These are phyloP conservation scores for Orthonevra nobilis DNA, from an alignment of 2,888 invertebrate genomes.

Conservation along the genomic window DNA sequence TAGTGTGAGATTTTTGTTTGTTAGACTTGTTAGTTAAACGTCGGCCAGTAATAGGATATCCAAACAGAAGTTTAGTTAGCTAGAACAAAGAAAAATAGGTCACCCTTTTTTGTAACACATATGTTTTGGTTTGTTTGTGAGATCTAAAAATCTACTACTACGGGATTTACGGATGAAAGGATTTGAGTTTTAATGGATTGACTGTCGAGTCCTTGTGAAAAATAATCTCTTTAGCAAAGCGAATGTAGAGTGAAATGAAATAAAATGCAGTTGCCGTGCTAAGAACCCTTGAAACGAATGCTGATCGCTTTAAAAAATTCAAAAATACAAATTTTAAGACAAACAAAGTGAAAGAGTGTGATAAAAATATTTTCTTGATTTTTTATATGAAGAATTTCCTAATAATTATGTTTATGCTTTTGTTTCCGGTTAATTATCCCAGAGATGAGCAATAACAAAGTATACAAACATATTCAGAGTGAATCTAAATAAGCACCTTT, in stretches of 20 bases:
- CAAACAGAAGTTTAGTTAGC: conserved; percentile 58
- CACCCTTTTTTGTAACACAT: conserved; percentile 9
- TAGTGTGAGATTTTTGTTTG: conserved; percentile 47
- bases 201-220: background rate
- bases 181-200: background rate
- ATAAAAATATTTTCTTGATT: background rate
- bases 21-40: conserved; percentile 45
- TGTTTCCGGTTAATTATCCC: no score
- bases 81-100: conserved; percentile 52
- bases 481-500: no score
- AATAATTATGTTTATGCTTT: no score
- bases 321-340: no score
- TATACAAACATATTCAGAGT: no score
- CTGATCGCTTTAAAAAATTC: no score
- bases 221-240: background rate
- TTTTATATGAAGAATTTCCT: no score
- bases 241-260: background rate
- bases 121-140: no score
- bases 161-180: conserved; percentile 2
- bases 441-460: no score
- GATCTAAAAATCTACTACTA: conserved; percentile 1
- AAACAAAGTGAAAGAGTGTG: no score
- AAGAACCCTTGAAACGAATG: background rate
- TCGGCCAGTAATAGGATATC: conserved; percentile 47
- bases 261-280: background rate